Base-by-base conservation (phyloP, 2,888 invertebrate genomes). In the Oeneis ivallda region DNA sequence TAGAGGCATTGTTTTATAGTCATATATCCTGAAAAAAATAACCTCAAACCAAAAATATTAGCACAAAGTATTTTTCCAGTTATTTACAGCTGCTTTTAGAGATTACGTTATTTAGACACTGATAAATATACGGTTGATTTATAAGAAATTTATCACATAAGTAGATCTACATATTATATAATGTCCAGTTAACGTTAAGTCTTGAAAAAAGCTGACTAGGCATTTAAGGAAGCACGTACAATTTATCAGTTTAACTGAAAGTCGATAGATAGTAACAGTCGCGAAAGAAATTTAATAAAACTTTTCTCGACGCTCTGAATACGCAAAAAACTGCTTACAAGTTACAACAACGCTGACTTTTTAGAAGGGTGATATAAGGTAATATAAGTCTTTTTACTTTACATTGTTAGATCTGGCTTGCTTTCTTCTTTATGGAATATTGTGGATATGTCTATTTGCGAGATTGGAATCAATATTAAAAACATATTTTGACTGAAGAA, bases 271-370 rank as follows among this genome's bases (percentile, higher is more conserved):
- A 53, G n/a, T 37, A 41, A 41, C 19, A 41, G 19, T 58, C 57
- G 52, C 58, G 59, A 65, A 65, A 65, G 47, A 58, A 68, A 65
- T 65, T 68, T 68, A 60, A 65, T 62, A 67, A 64, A 67, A 67
- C 64, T 68, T 68, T 61, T 37, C 58, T 43, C 45, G 45, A 45
- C 64, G 56, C 60, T 59, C 67, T 58, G 62, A 65, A 62, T 53
- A 68, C 47, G 19, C 17, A 56, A 17, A 56, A 56, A 56, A 41
- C 11, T 13, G 56, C 41, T 41, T 54, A 53, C 53, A 53, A 53
- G 53, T 53, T 53, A 37, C 53, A 53, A 32, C 49, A 52, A 53
- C 5, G 34, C n/a, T 15, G 3, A 53, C 52, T 32, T 52, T n/a
- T 32, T 52, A 11, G n/a, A 53, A 15, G 37, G 11, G n/a, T 53